Evolutionary conservation across 1,140 invertebrate species (phyloP), one percentile per base, ranked within the genome.

Genomic region (Rhopalosiphum maidis): DNA sequence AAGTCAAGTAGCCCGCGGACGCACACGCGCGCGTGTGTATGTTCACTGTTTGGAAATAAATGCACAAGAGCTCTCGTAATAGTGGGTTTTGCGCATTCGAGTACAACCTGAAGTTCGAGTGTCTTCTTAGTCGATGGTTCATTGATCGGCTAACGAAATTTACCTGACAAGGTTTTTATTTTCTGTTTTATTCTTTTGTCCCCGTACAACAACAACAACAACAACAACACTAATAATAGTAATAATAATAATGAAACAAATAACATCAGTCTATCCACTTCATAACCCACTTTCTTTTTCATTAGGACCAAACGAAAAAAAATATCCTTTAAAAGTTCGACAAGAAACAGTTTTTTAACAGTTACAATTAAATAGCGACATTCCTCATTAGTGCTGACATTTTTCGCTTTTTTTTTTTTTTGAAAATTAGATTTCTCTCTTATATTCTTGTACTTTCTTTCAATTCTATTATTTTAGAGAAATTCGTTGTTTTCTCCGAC

Each of bases 131-230:
- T 68, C 55, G 18, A 41, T n/a, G 37, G 89, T 90, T 68, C 88
- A 89, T 89, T 48, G 88, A 55, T 89, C 41, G 89, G 54, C 25
- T 60, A 43, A 90, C 54, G 9, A 68, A 90, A 90, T 90, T 90
- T 90, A 68, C 89, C 89, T 68, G 55, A 90, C 89, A 43, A 90
- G 54, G 54, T 90, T 90, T 68, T 54, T 55, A 54, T 89, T 55
- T 68, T 18, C 15, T 41, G 35, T 68, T 90, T 90, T 46, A n/a
- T 90, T 90, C 55, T 43, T 68, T 90, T 90, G 89, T 90, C 35
- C 11, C 30, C 55, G 4, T 46, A 90, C 18, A 90, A 68, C 55
- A 90, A 35, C 35, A 23, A 46, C 35, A 23, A 46, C 0, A 55
- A 60, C 2, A n/a, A 77, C 0, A 60, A 30, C 30, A 60, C 25